Evolutionary conservation across 2,113 vertebrate species (phyloP).

Genomic region (Vulpes lagopus): DNA sequence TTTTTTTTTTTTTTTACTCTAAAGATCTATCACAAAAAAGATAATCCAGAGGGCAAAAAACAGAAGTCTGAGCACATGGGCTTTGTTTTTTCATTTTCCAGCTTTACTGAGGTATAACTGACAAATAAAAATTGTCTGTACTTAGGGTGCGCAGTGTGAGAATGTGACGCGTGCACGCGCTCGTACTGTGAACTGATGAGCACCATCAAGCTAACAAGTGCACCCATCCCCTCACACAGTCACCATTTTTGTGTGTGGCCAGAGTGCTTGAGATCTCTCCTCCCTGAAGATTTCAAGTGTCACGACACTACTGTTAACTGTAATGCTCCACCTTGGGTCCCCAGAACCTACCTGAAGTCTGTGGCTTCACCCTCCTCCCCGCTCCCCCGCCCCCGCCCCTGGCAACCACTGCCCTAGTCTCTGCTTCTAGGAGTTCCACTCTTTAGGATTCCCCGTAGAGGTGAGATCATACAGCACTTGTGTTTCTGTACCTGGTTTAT

Average conservation of each 20-base stretch:
- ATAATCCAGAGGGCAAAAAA: not conserved
- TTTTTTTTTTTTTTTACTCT: not conserved
- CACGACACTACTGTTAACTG: not conserved
- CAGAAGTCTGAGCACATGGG: not conserved
- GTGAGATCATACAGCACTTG: not conserved
- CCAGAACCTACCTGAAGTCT: not conserved
- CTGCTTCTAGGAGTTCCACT: too few species aligned
- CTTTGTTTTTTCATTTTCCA: not conserved
- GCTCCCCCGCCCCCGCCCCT: not conserved
- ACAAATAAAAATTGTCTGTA: not conserved
- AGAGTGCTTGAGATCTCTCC: not conserved
- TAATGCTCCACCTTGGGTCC: too few species aligned
- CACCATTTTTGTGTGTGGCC: not conserved
- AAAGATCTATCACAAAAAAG: not conserved
- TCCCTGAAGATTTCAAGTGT: not conserved
- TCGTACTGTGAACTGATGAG: too few species aligned
- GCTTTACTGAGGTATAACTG: too few species aligned
- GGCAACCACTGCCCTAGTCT: not conserved
- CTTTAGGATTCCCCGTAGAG: not conserved
- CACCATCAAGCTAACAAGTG: not conserved
- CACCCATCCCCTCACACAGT: not conserved
- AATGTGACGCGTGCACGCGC: too few species aligned
- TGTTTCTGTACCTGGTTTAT: not conserved
- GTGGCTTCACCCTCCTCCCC: not conserved
- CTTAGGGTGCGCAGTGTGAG: not conserved